Conservation (phyloP, 1,140 invertebrate species). For the Triops longicaudatus region DNA sequence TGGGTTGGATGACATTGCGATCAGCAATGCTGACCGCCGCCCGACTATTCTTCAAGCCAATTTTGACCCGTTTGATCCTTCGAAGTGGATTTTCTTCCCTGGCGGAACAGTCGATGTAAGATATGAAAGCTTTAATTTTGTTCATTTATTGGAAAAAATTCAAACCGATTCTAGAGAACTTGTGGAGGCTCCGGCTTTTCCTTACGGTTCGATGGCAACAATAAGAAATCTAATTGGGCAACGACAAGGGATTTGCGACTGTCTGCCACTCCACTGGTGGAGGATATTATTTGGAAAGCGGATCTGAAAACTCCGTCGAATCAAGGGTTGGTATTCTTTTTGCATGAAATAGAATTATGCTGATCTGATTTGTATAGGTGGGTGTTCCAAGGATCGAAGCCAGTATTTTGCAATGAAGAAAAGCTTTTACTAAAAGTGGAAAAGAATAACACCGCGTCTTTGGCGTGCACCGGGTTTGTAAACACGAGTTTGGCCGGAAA, state of each 20-base stretch:
- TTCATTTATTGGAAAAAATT: background rate
- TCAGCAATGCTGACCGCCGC: slow-evolving; percentile 38
- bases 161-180: slow-evolving; percentile 37
- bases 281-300: slow-evolving; percentile 37
- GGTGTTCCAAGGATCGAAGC: slow-evolving; percentile 32
- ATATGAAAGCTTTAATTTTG: background rate
- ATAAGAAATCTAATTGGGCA: slow-evolving; percentile 35
- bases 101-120: slow-evolving; percentile 34
- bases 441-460: slow-evolving; percentile 34
- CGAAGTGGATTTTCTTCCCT: slow-evolving; percentile 42
- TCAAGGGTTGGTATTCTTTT: slow-evolving; percentile 21
- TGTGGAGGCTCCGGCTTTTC: slow-evolving; percentile 40
- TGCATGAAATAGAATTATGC: background rate
- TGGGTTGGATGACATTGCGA: slow-evolving; percentile 41
- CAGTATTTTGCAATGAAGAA: slow-evolving; percentile 36
- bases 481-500: slow-evolving; percentile 36
- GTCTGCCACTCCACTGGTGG: slow-evolving; percentile 25
- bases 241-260: slow-evolving; percentile 39
- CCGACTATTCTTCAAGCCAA: slow-evolving; percentile 37
- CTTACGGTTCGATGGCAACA: slow-evolving; percentile 36
- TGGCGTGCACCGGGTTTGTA: slow-evolving; percentile 37
- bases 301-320: slow-evolving; percentile 35
- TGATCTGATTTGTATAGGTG: slow-evolving; percentile 18
- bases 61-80: slow-evolving; percentile 41
- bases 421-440: slow-evolving; percentile 34